A percentile compares a stretch with the other conserved stretches of the same genome.
Conservation (phyloP, 2,888 invertebrate genomes). For the Theretra japonica region DNA sequence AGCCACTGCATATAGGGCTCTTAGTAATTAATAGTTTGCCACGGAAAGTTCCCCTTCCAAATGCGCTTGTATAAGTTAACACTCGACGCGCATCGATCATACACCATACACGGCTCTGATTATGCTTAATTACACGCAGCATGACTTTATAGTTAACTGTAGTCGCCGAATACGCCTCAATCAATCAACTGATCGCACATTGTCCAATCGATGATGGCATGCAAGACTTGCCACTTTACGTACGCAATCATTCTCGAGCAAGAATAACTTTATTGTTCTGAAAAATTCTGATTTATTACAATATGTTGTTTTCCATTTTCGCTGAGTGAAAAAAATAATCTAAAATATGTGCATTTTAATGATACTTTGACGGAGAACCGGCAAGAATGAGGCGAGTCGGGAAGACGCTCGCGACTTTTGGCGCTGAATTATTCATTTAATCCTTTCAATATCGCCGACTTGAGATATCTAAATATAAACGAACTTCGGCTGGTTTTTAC, state of each 20-base stretch:
- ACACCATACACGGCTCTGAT: conserved; percentile 41
- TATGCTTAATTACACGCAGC: conserved; percentile 46
- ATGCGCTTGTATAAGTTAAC: conserved; percentile 45
- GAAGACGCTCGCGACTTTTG: conserved; percentile 66
- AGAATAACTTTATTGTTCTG: not conserved
- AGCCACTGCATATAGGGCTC: conserved; percentile 60
- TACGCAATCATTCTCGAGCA: not conserved
- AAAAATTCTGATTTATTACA: conserved; percentile 25
- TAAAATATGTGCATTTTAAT: conserved; percentile 73
- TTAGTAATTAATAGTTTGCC: conserved; percentile 60
- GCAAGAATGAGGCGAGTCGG: conserved; percentile 60
- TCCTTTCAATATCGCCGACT: conserved; percentile 73
- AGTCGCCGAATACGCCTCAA: not conserved
- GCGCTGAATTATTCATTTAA: conserved; percentile 76
- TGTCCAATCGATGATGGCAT: not conserved
- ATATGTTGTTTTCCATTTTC: conserved; percentile 46
- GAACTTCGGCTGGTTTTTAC: conserved; percentile 56
- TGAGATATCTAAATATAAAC: conserved; percentile 55
- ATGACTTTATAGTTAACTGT: conserved; percentile 12
- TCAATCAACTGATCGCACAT: not conserved
- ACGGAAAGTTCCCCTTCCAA: conserved; percentile 50
- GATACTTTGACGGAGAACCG: conserved; percentile 64
- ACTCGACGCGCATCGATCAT: conserved; percentile 29
- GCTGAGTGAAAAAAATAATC: conserved; percentile 54
- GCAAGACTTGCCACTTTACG: not conserved